phyloP scores from a whole-genome alignment of 2,888 invertebrate genomes.

The Hyles lineata region DNA sequence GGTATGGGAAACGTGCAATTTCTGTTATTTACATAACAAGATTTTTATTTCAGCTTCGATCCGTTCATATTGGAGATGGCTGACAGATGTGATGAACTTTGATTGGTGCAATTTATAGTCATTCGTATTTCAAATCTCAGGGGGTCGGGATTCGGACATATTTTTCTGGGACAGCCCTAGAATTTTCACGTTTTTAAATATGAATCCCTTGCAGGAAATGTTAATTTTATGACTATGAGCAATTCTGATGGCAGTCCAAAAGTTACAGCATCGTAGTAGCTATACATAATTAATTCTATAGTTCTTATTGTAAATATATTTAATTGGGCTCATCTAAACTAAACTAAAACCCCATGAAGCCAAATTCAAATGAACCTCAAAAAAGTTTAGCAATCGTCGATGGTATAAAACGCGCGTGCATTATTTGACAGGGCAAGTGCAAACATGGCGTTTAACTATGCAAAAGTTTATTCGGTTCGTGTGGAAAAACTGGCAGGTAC shows the following conservation, averaged over 20 bases:
- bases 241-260: no score
- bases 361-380: background rate
- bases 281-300: no score
- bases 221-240: no score
- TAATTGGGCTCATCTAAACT: no score
- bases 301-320: no score
- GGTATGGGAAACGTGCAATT: conserved; percentile 1
- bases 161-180: no score
- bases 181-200: no score
- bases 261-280: no score
- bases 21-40: background rate
- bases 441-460: conserved; percentile 54
- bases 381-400: background rate
- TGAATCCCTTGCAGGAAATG: no score
- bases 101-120: background rate
- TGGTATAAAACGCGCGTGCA: conserved; percentile 14
- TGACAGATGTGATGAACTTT: background rate
- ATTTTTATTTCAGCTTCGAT: background rate
- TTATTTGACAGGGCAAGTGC: conserved; percentile 34
- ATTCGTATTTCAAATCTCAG: background rate
- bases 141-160: no score
- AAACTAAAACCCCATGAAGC: background rate
- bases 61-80: background rate
- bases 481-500: conserved; percentile 50
- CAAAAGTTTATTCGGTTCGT: conserved; percentile 55